Evolutionary conservation across 2,797 vertebrate species (phyloP), one percentile per base, ranked within the genome.

Genomic region (Acomys russatus): DNA sequence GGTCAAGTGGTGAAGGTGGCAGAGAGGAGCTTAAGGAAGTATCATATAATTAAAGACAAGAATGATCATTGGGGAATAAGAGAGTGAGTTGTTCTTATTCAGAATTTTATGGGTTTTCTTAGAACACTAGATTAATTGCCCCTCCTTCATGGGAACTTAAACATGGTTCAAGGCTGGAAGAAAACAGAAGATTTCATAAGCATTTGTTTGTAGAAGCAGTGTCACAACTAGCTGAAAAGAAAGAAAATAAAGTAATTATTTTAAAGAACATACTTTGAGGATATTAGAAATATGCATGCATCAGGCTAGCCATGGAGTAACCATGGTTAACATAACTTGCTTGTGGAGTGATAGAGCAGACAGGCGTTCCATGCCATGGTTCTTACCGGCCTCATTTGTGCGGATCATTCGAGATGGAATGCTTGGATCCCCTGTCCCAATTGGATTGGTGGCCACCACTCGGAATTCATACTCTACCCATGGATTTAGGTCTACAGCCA

Each of bases 381-480:
- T 76, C 97, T 98, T 98, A 99, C 99, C 99, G 98, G 99, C 99
- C 99, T 99, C 99, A 14, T 99, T 99, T 38, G 99, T 99, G 95
- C 99, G 98, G 77, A 99, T 99, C 78, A 99, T 98, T 97, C 99
- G 98, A 0, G 99, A 99, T 6, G 99, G 99, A 5, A 98, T 95
- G 63, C 99, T 99, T 80, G 99, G 99, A 95, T 99, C 99, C 94
- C 99, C 99, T 0, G 99, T 99, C 6, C 99, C 99, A 10, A 99
- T 99, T 28, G 98, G 99, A 35, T 99, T 99, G 92, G 99, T 99
- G 87, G 99, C 99, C 91, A 99, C 99, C 77, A 99, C 99, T 97
- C 99, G 98, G 97, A 99, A 99, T 98, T 99, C 99, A 49, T 99
- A 99, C 90, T 99, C 99, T 96, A 99, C 99, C 99, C 99, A 99